Base-by-base conservation (phyloP, 2,888 invertebrate species). In the Rapana venosa region DNA sequence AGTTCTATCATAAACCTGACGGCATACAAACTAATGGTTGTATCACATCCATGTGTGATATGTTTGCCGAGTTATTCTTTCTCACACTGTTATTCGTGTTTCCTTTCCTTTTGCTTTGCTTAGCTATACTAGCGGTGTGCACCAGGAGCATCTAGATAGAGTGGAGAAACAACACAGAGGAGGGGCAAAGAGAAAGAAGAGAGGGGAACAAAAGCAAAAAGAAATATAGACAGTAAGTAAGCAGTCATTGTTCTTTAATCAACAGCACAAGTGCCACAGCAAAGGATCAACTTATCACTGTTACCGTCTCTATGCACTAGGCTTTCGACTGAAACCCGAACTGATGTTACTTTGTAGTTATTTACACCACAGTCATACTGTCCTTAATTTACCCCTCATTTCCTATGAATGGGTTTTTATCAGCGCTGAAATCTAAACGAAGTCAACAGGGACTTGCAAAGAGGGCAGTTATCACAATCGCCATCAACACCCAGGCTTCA, bases 401-500 rank as follows among this genome's bases (percentile, higher is more conserved):
- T 79, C 32, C 13, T 35, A 4, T 13, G 79, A 17, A 32, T 22
- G 22, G 32, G 20, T 4, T 22, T 17, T 15, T 8, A 26, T 17
- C 79, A 79, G 79, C 20, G 35, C 4, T 32, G 35, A 32, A 35
- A 32, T 15, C 4, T 5, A 13, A 35, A 32, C 15, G 79, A 35
- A 17, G 79, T 26, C 35, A 13, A 26, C 13, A 15, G 6, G 0
- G 26, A 74, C 74, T 26, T 74, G 74, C 30, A 36, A 58, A 2
- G 26, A 87, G 26, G 87, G 2, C 32, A 35, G 35, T 74, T 87
- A 87, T 87, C 87, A 74, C 56, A 5, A 5, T 5, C 32, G 20
- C 70, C 87, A 70, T 87, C 36, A 47, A n/a, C 87, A 61, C 36
- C 13, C 36, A 47, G 8, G 47, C 47, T 47, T 84, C 84, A 84